These are phyloP conservation scores for Gobius niger DNA, from an alignment of 2,113 vertebrate species.

Conservation along the genomic window DNA sequence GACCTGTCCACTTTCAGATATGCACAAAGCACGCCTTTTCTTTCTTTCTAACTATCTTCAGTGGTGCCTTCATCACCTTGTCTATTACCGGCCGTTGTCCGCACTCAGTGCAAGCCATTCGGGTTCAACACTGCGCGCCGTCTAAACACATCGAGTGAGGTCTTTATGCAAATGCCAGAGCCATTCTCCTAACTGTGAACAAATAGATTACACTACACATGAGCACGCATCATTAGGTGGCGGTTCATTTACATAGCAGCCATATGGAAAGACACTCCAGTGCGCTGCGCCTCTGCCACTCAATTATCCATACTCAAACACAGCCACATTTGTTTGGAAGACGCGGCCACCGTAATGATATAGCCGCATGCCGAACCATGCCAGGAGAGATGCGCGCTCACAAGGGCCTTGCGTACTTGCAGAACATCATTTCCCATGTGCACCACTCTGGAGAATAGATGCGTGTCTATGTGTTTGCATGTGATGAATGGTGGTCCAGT, in stretches of 20 bases:
- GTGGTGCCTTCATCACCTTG: neutral
- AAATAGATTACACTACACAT: conserved; percentile 17
- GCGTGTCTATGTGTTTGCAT: neutral
- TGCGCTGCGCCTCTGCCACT: conserved; percentile 1
- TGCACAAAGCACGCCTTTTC: too few species aligned
- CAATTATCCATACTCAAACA: conserved; percentile 22
- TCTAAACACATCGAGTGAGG: conserved; percentile 3
- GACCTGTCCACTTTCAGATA: too few species aligned
- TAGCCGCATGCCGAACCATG: neutral
- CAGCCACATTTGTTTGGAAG: neutral
- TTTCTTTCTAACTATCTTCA: neutral
- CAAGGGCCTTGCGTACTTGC: neutral
- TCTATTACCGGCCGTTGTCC: neutral
- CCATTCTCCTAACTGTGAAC: conserved; percentile 13
- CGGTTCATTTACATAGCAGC: conserved; percentile 8
- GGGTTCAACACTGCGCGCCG: neutral
- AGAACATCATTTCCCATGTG: conserved; percentile 5
- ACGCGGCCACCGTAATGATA: conserved; percentile 2
- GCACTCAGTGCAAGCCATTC: neutral
- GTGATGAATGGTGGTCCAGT: conserved; percentile 6
- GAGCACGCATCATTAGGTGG: conserved; percentile 11
- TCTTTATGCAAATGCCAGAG: conserved; percentile 9
- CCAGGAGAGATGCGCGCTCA: neutral
- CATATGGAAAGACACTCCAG: conserved; percentile 24
- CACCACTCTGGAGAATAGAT: conserved; percentile 5